These are phyloP conservation scores for Tenthredo scrophulariae DNA, from an alignment of 2,888 invertebrate species.

Conservation along the genomic window DNA sequence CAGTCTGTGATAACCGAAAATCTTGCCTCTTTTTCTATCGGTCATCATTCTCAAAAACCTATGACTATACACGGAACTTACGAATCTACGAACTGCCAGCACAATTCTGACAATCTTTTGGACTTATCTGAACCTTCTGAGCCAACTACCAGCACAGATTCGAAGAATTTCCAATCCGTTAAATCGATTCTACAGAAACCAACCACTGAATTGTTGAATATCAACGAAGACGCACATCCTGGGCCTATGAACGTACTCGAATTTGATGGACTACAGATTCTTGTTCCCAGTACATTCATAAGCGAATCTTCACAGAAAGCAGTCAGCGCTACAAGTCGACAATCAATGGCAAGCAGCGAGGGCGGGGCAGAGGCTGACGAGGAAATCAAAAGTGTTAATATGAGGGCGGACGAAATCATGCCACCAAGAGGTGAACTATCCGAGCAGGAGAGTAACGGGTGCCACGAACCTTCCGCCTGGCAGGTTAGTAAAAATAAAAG, in stretches of 20 bases:
- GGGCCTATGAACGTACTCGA: constrained; percentile 79
- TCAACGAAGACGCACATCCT: constrained; percentile 76
- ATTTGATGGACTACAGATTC: constrained; percentile 79
- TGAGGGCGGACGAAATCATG: constrained; percentile 92
- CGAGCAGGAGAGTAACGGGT: constrained; percentile 92
- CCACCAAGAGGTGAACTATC: constrained; percentile 92
- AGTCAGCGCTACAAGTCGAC: constrained; percentile 76
- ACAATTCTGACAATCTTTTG: constrained; percentile 64
- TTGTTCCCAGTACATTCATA: constrained; percentile 77
- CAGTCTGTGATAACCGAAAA: constrained; percentile 69
- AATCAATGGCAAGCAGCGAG: constrained; percentile 76
- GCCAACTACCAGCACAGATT: constrained; percentile 71
- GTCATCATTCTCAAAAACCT: constrained; percentile 68
- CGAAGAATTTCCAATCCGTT: constrained; percentile 69
- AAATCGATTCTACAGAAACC: constrained; percentile 72
- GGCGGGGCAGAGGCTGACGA: constrained; percentile 75
- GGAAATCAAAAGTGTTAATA: constrained; percentile 82
- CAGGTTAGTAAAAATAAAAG: constrained; percentile 80
- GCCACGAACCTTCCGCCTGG: constrained; percentile 88
- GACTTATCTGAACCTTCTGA: constrained; percentile 69
- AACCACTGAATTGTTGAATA: constrained; percentile 73
- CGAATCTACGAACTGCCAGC: constrained; percentile 58
- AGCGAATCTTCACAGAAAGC: constrained; percentile 77
- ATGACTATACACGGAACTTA: constrained; percentile 65
- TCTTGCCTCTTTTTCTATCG: constrained; percentile 67